Conservation (phyloP, 2,888 invertebrate species). For the Dioctria rufipes region DNA sequence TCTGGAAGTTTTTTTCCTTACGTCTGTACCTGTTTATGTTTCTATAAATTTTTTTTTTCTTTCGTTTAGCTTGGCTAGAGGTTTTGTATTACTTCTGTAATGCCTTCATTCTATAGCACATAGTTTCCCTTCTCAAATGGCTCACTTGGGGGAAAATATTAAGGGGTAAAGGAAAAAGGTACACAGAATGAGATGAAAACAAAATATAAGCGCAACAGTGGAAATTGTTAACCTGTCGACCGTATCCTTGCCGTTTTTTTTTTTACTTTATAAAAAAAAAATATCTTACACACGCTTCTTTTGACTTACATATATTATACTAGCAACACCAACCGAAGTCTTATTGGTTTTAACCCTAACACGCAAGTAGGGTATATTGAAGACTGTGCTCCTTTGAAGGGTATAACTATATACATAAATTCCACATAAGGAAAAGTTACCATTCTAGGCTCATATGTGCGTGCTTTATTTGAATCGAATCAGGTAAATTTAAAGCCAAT, state of each 20-base stretch:
- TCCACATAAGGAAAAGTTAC: neutral
- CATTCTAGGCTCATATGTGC: neutral
- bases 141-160: neutral
- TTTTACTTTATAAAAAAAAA: neutral
- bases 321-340: neutral
- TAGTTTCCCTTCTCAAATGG: neutral
- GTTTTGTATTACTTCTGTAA: slow-evolving; percentile 1
- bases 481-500: no score
- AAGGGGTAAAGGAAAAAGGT: neutral
- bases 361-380: neutral
- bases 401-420: neutral
- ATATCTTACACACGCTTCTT: neutral
- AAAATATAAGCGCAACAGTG: neutral
- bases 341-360: neutral
- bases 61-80: neutral
- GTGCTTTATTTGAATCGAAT: no score
- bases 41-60: neutral
- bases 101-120: neutral
- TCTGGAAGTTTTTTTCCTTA: neutral
- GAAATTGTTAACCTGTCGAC: neutral
- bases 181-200: neutral
- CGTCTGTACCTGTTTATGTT: neutral
- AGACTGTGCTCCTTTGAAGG: neutral
- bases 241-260: neutral
- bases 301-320: neutral